phyloP scores from a whole-genome alignment of 2,113 vertebrate species.

The Nibea coibor region DNA sequence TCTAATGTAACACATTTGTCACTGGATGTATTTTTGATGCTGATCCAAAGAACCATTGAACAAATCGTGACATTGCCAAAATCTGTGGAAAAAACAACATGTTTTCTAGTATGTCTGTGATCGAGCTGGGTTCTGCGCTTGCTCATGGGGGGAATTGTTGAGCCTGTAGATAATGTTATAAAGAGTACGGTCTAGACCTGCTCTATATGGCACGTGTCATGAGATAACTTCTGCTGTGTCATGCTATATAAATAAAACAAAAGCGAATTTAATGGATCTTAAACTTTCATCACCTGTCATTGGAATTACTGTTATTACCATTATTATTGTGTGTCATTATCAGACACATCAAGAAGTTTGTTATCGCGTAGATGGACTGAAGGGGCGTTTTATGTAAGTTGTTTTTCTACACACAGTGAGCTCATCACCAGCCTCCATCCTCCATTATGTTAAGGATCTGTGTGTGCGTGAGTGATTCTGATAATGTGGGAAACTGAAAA shows the following conservation, averaged over 20 bases:
- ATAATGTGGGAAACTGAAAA: background rate
- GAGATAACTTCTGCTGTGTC: too few species aligned
- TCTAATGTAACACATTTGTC: background rate
- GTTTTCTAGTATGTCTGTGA: background rate
- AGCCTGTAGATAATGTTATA: too few species aligned
- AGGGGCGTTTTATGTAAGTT: constrained; percentile 65
- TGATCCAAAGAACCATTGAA: background rate
- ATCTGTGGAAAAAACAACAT: background rate
- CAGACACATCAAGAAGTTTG: constrained; percentile 38
- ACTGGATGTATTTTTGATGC: background rate
- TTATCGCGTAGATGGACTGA: constrained; percentile 42
- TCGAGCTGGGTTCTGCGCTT: too few species aligned
- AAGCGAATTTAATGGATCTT: background rate
- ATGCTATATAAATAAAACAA: too few species aligned
- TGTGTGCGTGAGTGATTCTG: background rate
- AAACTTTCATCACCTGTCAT: too few species aligned
- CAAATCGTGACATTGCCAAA: background rate
- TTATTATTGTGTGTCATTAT: constrained; percentile 23
- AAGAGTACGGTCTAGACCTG: too few species aligned
- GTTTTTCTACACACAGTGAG: constrained; percentile 48
- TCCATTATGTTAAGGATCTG: constrained; percentile 17
- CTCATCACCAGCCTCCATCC: constrained; percentile 49
- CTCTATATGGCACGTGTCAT: too few species aligned
- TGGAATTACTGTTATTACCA: too few species aligned
- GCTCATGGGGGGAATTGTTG: too few species aligned